Conservation (phyloP, 1,140 invertebrate species). For the Batillaria attramentaria region DNA sequence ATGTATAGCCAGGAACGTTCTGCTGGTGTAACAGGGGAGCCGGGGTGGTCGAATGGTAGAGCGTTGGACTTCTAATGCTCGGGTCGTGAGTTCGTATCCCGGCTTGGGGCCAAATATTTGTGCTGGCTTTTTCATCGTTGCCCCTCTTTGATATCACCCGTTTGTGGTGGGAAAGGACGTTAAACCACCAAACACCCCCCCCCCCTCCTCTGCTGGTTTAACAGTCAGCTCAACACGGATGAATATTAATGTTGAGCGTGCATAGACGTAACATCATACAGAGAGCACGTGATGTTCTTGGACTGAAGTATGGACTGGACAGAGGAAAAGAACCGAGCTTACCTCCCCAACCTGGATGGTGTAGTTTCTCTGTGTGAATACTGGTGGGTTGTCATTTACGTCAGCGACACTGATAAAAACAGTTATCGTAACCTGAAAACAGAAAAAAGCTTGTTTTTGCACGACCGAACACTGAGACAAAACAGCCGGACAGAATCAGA, state of each 20-base stretch:
- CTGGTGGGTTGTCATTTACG: conserved; percentile 12
- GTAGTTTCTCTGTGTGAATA: not conserved
- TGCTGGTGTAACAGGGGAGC: too few relatives aligned
- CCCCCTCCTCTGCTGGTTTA: too few relatives aligned
- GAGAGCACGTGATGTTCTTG: not conserved
- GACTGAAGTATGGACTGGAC: not conserved
- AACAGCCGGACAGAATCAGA: not conserved
- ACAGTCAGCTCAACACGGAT: too few relatives aligned
- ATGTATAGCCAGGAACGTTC: too few relatives aligned
- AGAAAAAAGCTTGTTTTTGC: not conserved
- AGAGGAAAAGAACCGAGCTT: not conserved
- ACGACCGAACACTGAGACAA: not conserved
- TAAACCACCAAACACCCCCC: too few relatives aligned
- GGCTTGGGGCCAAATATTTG: too few relatives aligned
- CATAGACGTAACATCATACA: not conserved
- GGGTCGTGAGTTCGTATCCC: too few relatives aligned
- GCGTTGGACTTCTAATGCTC: too few relatives aligned
- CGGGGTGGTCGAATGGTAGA: too few relatives aligned
- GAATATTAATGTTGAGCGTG: too few relatives aligned
- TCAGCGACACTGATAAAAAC: not conserved
- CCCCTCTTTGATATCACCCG: too few relatives aligned
- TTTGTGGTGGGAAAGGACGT: not conserved
- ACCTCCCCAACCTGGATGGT: not conserved
- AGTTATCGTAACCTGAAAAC: not conserved
- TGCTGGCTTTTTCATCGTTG: too few relatives aligned